Evolutionary conservation across 2,888 invertebrate species (phyloP).

Genomic region (Ephialtes manifestator): DNA sequence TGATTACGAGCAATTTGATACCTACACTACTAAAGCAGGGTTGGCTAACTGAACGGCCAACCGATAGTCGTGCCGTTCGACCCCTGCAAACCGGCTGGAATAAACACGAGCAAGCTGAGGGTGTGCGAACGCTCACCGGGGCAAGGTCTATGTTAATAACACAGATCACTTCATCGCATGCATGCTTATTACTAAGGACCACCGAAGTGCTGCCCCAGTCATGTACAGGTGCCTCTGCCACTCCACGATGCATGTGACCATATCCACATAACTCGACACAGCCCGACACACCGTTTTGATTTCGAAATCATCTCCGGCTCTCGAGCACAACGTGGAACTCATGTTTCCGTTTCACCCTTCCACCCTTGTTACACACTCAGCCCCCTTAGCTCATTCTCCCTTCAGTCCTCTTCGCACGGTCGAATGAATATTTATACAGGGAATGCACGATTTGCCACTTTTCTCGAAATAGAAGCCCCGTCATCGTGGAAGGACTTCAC

Average conservation of each 20-base stretch:
- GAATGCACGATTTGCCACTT: slow-evolving; percentile 60
- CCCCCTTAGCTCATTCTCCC: neutral
- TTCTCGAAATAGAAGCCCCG: slow-evolving; percentile 59
- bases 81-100: slow-evolving; percentile 66
- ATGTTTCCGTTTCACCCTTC: slow-evolving; percentile 10
- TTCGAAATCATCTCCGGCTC: slow-evolving; percentile 14
- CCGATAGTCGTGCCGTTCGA: slow-evolving; percentile 52
- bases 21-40: slow-evolving; percentile 34
- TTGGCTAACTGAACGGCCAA: slow-evolving; percentile 47
- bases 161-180: slow-evolving; percentile 83
- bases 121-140: slow-evolving; percentile 66
- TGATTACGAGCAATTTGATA: slow-evolving; percentile 81
- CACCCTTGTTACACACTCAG: neutral
- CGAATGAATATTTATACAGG: slow-evolving; percentile 68
- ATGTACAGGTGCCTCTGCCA: neutral
- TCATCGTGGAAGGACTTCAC: slow-evolving; percentile 22
- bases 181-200: slow-evolving; percentile 78
- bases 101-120: slow-evolving; percentile 54
- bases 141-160: slow-evolving; percentile 85
- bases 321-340: neutral
- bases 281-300: neutral
- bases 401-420: neutral
- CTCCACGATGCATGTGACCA: neutral
- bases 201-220: slow-evolving; percentile 25
- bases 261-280: neutral